Conservation (phyloP, 2,113 vertebrate genomes). For the Notothenia coriiceps region DNA sequence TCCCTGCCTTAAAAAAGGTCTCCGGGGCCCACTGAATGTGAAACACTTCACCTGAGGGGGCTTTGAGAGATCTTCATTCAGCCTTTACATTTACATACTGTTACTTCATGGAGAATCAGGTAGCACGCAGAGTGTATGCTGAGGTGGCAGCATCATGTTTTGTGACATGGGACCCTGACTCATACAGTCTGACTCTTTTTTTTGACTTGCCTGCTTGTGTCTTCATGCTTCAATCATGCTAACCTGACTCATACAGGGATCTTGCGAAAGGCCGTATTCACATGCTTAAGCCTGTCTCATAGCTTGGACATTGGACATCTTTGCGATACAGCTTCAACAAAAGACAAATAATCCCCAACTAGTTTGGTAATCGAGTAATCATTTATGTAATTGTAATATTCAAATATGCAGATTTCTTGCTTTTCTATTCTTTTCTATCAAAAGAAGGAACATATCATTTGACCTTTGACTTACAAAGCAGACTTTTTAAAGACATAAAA, state of each 20-base stretch:
- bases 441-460: too few relatives aligned
- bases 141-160: background rate
- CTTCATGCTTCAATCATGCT: background rate
- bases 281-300: background rate
- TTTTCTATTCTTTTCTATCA: too few relatives aligned
- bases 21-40: constrained; percentile 54
- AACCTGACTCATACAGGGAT: background rate
- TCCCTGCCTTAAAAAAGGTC: constrained; percentile 53
- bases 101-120: constrained; percentile 33
- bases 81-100: constrained; percentile 19
- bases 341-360: too few relatives aligned
- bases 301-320: background rate
- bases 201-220: constrained; percentile 2
- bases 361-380: too few relatives aligned
- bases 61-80: constrained; percentile 39
- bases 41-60: constrained; percentile 37
- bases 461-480: too few relatives aligned
- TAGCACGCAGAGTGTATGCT: background rate
- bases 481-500: too few relatives aligned
- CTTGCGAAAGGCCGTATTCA: background rate
- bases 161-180: constrained; percentile 42
- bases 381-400: too few relatives aligned
- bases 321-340: too few relatives aligned
- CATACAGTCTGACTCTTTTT: constrained; percentile 6
- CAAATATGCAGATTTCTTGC: too few relatives aligned